These are phyloP conservation scores for Sapajus apella DNA, from an alignment of 2,113 vertebrate genomes.

Conservation along the genomic window DNA sequence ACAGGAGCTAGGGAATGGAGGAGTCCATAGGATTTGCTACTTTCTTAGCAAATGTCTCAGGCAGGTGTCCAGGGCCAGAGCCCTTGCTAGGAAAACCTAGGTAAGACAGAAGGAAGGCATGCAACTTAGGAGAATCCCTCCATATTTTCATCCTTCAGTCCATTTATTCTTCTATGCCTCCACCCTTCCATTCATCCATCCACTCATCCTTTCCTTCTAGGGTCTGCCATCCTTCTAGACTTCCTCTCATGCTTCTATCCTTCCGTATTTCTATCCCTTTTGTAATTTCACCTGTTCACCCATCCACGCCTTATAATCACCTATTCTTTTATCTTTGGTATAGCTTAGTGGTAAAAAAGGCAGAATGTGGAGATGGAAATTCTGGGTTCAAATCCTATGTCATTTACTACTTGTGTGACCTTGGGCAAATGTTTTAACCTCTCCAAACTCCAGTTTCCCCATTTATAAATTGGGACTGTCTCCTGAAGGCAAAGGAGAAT, in stretches of 20 bases:
- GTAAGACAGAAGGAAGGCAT: neutral
- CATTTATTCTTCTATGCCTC: neutral
- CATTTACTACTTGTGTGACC: neutral
- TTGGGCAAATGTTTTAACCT: neutral
- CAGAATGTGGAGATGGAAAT: neutral
- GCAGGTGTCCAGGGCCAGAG: neutral
- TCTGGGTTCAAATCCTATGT: neutral
- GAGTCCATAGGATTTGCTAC: neutral
- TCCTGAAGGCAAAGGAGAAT: neutral
- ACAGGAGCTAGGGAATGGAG: neutral
- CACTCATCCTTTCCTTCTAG: neutral
- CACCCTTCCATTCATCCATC: neutral
- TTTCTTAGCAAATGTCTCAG: neutral
- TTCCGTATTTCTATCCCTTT: neutral
- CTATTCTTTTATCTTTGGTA: neutral
- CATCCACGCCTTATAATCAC: neutral
- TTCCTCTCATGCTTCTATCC: neutral
- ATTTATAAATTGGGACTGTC: neutral
- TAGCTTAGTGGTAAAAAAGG: neutral
- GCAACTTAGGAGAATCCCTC: neutral
- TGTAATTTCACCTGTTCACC: neutral
- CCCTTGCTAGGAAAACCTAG: neutral
- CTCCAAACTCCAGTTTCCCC: neutral
- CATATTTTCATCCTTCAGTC: neutral
- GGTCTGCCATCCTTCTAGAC: neutral